Conservation (phyloP, 2,113 vertebrate genomes). For the Phyllostomus hastatus region DNA sequence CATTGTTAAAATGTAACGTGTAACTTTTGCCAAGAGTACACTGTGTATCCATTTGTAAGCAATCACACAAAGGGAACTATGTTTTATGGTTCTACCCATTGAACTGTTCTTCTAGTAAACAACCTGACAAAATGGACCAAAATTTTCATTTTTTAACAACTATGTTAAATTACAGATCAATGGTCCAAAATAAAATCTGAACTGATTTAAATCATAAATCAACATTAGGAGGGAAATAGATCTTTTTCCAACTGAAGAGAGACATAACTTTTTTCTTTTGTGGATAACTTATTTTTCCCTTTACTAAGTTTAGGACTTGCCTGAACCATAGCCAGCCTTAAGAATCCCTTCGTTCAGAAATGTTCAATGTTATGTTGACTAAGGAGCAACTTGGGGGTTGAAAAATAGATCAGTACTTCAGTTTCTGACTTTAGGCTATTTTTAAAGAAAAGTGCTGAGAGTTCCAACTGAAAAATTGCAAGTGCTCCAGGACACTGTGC, state of each 20-base stretch:
- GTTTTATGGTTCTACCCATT: slow-evolving; percentile 24
- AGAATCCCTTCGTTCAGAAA: slow-evolving; percentile 13
- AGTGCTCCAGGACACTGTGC: slow-evolving; percentile 28
- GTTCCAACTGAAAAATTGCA: slow-evolving; percentile 48
- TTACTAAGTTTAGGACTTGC: slow-evolving; percentile 32
- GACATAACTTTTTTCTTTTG: slow-evolving; percentile 10
- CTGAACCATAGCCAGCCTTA: neutral
- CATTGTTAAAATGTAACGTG: slow-evolving; percentile 17
- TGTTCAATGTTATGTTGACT: slow-evolving; percentile 16
- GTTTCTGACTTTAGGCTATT: slow-evolving; percentile 41
- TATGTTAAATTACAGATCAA: slow-evolving; percentile 59
- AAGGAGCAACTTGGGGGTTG: slow-evolving; percentile 45
- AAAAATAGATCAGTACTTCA: slow-evolving; percentile 55
- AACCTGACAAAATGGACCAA: slow-evolving; percentile 38
- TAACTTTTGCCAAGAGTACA: slow-evolving; percentile 34
- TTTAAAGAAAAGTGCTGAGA: slow-evolving; percentile 56
- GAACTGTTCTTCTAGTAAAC: slow-evolving; percentile 56
- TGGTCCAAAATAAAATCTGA: slow-evolving; percentile 59
- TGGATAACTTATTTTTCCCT: slow-evolving; percentile 41
- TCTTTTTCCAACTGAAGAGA: slow-evolving; percentile 15
- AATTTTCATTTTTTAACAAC: slow-evolving; percentile 56
- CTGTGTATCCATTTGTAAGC: slow-evolving; percentile 37
- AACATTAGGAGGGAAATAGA: neutral
- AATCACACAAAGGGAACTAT: slow-evolving; percentile 13
- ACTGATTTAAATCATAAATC: slow-evolving; percentile 56